Evolutionary conservation across 2,113 vertebrate species (phyloP).

Genomic region (Rattus rattus): DNA sequence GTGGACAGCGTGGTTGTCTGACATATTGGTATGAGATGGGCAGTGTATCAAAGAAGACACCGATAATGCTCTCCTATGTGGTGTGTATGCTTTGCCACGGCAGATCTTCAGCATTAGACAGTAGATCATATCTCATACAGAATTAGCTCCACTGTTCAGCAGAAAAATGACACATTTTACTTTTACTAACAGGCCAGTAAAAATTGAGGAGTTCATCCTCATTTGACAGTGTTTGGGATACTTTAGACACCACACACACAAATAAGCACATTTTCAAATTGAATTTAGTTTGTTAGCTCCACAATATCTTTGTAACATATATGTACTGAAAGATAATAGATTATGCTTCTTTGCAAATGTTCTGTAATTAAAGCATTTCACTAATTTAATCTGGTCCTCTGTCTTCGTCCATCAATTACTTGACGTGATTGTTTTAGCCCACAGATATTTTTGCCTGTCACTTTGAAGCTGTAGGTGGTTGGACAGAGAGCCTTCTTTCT

Average conservation of each 20-base stretch:
- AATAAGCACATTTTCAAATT: conserved; percentile 7
- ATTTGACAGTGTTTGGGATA: not conserved
- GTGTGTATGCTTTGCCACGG: not conserved
- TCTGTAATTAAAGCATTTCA: conserved; percentile 78
- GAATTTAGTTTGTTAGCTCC: conserved; percentile 48
- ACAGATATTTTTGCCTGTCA: conserved; percentile 60
- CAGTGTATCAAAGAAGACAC: not conserved
- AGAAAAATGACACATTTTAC: not conserved
- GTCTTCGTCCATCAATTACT: conserved; percentile 78
- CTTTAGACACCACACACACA: not conserved
- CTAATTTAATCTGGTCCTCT: conserved; percentile 79
- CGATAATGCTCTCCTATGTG: not conserved
- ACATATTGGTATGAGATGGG: not conserved
- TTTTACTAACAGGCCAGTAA: not conserved
- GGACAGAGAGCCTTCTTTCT: conserved; percentile 1
- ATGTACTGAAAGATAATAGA: conserved; percentile 37
- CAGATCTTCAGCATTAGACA: not conserved
- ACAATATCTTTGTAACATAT: conserved; percentile 4
- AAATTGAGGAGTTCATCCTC: conserved; percentile 13
- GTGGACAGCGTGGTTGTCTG: not conserved
- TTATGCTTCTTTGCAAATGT: conserved; percentile 67
- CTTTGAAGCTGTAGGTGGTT: conserved; percentile 59
- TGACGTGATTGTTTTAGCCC: conserved; percentile 65
- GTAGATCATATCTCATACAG: not conserved
- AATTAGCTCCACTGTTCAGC: not conserved